Evolutionary conservation across 2,888 invertebrate genomes (phyloP), one percentile per base, ranked within the genome.

Genomic region (Polydrusus tereticollis): DNA sequence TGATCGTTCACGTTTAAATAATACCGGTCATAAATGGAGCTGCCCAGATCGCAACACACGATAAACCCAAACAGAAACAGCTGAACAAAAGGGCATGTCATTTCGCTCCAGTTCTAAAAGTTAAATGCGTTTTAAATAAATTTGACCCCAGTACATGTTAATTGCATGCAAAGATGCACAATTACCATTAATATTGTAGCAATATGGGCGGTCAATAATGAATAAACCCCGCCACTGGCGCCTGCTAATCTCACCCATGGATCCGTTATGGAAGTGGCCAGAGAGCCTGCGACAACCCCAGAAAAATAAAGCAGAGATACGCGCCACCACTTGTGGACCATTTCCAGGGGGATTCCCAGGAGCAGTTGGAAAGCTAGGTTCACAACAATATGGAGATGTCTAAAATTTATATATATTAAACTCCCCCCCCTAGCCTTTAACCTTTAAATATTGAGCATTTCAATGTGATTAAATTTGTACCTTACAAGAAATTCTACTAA

Each of bases 301-400:
- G 94, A 92, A 43, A 94, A 83, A 84, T 97, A 97, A 29, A 97
- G 92, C 14, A 93, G 85, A 0, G 93, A 87, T 5, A 99, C 94
- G 59, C 98, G 88, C 97, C 97, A 97, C 93, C 96, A 96, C 77
- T 93, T 92, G 85, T 99, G 98, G 0, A 99, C 98, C 92, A 99
- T 93, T 86, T 99, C 99, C 74, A 99, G 86, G 0, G 98, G 97
- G 10, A 98, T 91, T 0, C 99, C 99, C 69, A 99, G 89, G 84
- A 98, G 89, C 69, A 99, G 87, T 85, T 99, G 98, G 73, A 98
- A 96, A 64, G 96, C 86, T 26, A 98, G 87, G 85, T 99, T 99
- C 81, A 96, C 95, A 74, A 95, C 87, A 45, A 99, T 88, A 85
- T 99, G 99, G 82, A 94, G 90, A 52, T 92, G 90, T 55, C 95